A percentile compares a stretch with the other conserved stretches of the same genome.
Conservation (phyloP, 2,113 vertebrate genomes). For the Greenwoodochromis staneri region DNA sequence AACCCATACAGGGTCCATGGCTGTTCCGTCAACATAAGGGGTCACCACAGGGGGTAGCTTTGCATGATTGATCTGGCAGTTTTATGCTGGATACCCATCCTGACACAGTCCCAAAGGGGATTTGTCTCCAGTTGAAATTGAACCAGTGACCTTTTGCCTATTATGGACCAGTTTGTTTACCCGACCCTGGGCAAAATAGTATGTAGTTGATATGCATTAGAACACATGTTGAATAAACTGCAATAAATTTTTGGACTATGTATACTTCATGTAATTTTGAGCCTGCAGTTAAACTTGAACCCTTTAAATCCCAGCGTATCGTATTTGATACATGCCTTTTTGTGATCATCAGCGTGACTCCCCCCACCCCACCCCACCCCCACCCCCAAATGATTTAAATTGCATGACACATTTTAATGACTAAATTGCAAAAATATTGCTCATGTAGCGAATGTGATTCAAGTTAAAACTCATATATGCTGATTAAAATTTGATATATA, state of each 20-base stretch:
- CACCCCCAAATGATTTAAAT: not conserved
- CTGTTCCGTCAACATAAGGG: not conserved
- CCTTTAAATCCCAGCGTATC: not conserved
- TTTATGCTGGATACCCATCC: rapidly evolving
- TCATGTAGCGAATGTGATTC: not conserved
- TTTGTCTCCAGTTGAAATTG: not conserved
- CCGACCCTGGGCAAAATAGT: not conserved
- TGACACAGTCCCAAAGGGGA: not conserved
- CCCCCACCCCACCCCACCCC: no score
- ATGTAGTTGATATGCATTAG: not conserved
- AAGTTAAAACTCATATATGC: not conserved
- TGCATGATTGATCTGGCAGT: not conserved
- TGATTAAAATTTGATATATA: not conserved
- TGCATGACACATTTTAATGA: not conserved
- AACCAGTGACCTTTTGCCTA: not conserved
- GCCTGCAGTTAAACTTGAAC: not conserved
- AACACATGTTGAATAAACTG: not conserved
- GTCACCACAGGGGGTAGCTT: not conserved
- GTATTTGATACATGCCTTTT: not conserved
- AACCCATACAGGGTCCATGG: not conserved
- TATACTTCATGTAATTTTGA: not conserved
- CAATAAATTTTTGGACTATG: not conserved
- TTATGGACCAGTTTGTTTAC: not conserved
- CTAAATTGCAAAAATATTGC: not conserved
- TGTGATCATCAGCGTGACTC: not conserved